phyloP scores from a whole-genome alignment of 2,113 vertebrate species.

The Orycteropus afer region DNA sequence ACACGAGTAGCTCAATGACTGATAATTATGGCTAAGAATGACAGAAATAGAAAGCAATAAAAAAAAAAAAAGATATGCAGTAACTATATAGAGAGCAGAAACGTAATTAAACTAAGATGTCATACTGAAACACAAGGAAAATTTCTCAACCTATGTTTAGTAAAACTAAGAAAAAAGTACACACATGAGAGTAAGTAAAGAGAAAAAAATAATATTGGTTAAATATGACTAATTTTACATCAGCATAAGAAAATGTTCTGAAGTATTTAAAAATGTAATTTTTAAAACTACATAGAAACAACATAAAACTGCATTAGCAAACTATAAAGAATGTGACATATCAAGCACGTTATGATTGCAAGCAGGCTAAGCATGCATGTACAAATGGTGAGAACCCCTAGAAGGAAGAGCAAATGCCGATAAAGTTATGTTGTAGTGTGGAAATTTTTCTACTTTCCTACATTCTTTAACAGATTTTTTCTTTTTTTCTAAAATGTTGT shows the following conservation, averaged over 20 bases:
- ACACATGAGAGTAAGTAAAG: background rate
- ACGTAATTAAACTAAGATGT: background rate
- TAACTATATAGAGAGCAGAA: background rate
- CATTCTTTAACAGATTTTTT: background rate
- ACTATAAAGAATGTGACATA: background rate
- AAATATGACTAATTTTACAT: background rate
- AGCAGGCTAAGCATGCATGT: background rate
- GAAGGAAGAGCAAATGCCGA: background rate
- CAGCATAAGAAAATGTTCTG: background rate
- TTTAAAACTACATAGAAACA: constrained; percentile 3
- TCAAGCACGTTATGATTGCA: background rate
- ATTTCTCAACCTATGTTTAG: background rate
- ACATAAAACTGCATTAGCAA: background rate
- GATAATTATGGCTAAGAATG: background rate
- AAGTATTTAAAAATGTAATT: background rate
- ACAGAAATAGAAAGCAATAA: background rate
- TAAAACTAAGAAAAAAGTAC: background rate
- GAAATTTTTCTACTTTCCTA: background rate
- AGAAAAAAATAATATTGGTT: background rate
- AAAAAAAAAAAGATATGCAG: background rate
- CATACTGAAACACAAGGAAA: background rate
- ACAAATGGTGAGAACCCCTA: background rate
- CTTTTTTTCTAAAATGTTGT: background rate
- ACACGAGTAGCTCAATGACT: background rate
- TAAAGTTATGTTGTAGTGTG: background rate